Evolutionary conservation across 2,113 vertebrate genomes (phyloP).

Genomic region (Engraulis encrasicolus): DNA sequence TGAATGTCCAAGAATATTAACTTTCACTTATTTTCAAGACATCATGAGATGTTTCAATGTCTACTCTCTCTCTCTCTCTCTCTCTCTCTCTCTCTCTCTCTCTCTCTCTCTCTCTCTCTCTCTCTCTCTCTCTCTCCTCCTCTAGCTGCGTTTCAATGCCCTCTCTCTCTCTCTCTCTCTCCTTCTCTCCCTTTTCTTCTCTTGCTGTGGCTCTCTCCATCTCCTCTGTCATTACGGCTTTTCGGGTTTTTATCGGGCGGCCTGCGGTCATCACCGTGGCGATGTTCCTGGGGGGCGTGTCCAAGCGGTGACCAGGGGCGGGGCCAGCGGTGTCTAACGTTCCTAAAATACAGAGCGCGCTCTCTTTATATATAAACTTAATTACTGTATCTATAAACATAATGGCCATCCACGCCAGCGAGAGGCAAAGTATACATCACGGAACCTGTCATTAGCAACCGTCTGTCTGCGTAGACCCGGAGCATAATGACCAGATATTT

Average conservation of each 20-base stretch:
- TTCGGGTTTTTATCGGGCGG: conserved; percentile 40
- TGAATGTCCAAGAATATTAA: conserved; percentile 47
- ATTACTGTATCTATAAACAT: conserved; percentile 41
- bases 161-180: conserved; percentile 20
- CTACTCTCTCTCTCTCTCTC: background rate
- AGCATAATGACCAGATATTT: conserved; percentile 13
- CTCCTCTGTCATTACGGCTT: conserved; percentile 65
- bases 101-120: background rate
- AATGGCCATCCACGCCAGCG: conserved; percentile 47
- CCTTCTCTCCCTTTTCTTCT: background rate
- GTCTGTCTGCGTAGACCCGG: background rate
- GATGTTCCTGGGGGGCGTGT: conserved; percentile 22
- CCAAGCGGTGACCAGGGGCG: conserved; percentile 33
- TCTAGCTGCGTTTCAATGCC: too few relatives aligned
- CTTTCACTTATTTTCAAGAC: background rate
- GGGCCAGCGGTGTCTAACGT: conserved; percentile 37
- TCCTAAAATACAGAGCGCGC: conserved; percentile 43
- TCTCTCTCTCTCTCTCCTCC: conserved; percentile 4
- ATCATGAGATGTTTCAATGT: background rate
- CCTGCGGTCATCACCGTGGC: conserved; percentile 45
- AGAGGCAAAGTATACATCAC: conserved; percentile 56
- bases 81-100: conserved; percentile 30
- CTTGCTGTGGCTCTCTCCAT: conserved; percentile 38
- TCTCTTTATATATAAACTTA: conserved; percentile 56
- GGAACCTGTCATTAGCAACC: conserved; percentile 51